A percentile compares a stretch with the other conserved stretches of the same genome.
Evolutionary conservation across 2,113 vertebrate species (phyloP).

Genomic region (Ceyx cyanopectus): DNA sequence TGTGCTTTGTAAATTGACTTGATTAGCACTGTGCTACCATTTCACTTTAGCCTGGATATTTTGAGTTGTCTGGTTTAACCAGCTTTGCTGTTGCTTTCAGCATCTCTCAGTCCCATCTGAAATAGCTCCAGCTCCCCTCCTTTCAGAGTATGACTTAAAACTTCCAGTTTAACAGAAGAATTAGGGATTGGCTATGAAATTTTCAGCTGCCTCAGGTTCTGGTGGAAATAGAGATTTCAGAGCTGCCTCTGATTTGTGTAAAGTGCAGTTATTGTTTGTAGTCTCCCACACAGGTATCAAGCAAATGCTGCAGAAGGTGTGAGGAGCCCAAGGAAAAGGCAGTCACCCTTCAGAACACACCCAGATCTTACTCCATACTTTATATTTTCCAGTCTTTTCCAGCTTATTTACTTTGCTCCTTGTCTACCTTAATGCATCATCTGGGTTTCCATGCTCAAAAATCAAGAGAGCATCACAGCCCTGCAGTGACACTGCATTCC

Average conservation of each 20-base stretch:
- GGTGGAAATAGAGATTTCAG: not conserved
- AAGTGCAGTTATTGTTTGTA: not conserved
- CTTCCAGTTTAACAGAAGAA: not conserved
- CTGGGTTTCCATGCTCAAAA: not conserved
- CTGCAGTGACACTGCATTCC: not conserved
- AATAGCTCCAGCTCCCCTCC: not conserved
- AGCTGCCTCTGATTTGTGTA: not conserved
- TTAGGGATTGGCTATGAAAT: not conserved
- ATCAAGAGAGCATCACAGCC: not conserved
- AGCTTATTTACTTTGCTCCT: not conserved
- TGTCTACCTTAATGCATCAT: not conserved
- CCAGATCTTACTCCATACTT: not conserved
- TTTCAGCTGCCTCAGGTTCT: not conserved
- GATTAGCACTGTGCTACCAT: not conserved
- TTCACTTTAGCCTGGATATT: not conserved
- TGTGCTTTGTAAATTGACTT: not conserved
- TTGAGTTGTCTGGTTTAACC: not conserved
- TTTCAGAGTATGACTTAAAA: not conserved
- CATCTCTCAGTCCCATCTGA: not conserved
- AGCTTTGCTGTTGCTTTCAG: not conserved
- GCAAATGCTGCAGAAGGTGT: not conserved
- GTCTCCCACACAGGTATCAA: fast-evolving
- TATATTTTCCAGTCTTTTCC: not conserved
- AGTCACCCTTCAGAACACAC: not conserved
- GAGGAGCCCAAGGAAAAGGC: not conserved